phyloP scores from a whole-genome alignment of 2,113 vertebrate species.

The Otus sunia region DNA sequence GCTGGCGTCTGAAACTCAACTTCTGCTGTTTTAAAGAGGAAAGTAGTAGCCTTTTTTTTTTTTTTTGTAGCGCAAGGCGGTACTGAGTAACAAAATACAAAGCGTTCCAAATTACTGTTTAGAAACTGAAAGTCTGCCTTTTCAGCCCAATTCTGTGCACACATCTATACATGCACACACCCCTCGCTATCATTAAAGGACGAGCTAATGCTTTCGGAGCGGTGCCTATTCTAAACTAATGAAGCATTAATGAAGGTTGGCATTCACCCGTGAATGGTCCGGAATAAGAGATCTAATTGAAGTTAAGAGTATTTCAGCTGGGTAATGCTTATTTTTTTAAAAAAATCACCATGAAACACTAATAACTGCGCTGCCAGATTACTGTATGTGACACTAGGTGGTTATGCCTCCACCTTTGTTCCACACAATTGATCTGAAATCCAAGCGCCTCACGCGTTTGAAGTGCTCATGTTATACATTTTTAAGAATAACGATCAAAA shows the following conservation, averaged over 20 bases:
- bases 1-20: not conserved
- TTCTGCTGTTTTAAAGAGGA: not conserved
- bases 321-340: not conserved
- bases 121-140: not conserved
- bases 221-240: conserved; percentile 33
- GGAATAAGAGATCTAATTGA: not conserved
- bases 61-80: not conserved
- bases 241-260: conserved; percentile 41
- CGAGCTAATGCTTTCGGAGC: conserved; percentile 22
- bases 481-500: not conserved
- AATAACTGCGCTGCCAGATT: not conserved
- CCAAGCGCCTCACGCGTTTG: not conserved
- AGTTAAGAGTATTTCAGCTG: not conserved
- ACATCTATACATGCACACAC: not conserved
- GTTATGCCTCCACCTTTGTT: not conserved
- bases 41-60: rapidly evolving
- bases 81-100: not conserved
- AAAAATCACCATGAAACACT: not conserved
- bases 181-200: not conserved
- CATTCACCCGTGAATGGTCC: not conserved
- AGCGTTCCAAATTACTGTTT: not conserved
- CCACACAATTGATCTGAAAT: not conserved
- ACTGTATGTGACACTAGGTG: not conserved
- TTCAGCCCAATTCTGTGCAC: not conserved
- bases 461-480: not conserved